phyloP scores from a whole-genome alignment of 2,113 vertebrate species.

The Sinocyclocheilus rhinocerous region DNA sequence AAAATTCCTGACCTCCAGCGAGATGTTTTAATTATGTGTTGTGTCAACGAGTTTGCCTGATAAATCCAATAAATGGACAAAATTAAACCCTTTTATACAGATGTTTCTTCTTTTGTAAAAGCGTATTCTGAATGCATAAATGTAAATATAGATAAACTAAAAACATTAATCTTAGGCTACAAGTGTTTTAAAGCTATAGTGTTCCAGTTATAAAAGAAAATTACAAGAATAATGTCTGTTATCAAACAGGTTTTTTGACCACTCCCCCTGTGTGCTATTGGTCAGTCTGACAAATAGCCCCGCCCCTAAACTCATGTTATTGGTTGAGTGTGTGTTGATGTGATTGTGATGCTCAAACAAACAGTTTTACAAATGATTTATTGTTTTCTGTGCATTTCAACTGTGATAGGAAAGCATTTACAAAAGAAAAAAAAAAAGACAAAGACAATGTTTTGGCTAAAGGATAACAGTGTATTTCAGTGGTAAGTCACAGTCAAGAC shows the following conservation, averaged over 20 bases:
- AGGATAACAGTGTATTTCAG: too few species aligned
- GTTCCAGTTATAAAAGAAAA: background rate
- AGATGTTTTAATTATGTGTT: slow-evolving; percentile 88
- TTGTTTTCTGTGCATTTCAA: background rate
- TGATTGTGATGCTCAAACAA: background rate
- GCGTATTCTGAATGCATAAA: background rate
- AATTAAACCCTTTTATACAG: background rate
- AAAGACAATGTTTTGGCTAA: background rate
- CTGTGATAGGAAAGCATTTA: background rate
- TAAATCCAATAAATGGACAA: background rate
- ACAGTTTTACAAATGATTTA: background rate
- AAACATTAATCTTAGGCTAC: background rate
- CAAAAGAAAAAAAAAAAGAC: too few species aligned
- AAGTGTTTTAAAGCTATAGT: background rate
- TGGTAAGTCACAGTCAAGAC: too few species aligned
- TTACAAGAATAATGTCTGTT: background rate
- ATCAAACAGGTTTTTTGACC: background rate
- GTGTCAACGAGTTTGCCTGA: slow-evolving; percentile 81
- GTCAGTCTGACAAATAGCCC: background rate
- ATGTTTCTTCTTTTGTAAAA: too few species aligned
- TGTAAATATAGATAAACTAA: background rate
- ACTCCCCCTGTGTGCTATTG: background rate
- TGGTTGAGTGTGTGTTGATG: background rate
- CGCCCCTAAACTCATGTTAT: background rate
- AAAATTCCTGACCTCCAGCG: slow-evolving; percentile 82